A percentile compares a stretch with the other conserved stretches of the same genome.
Conservation (phyloP, 1,140 invertebrate species). For the Trialeurodes vaporariorum region DNA sequence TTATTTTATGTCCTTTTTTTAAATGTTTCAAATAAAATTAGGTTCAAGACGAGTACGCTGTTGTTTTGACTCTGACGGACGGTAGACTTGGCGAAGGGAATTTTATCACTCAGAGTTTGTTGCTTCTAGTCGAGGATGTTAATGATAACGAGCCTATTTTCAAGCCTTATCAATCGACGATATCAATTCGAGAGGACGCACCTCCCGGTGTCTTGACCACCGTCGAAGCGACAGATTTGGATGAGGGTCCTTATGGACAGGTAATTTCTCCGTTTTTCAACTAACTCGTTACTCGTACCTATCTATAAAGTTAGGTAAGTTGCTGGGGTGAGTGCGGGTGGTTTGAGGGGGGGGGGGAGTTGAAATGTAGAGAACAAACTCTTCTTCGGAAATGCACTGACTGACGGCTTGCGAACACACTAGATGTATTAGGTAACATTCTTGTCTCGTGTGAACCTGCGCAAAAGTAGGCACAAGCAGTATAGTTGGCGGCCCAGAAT, state of each 20-base stretch:
- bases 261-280: too few relatives aligned
- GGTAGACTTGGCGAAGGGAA: conserved; percentile 74
- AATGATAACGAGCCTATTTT: conserved; percentile 86
- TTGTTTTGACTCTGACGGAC: conserved; percentile 81
- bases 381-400: too few relatives aligned
- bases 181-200: conserved; percentile 67
- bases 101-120: conserved; percentile 78
- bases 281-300: too few relatives aligned
- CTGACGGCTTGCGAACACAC: too few relatives aligned
- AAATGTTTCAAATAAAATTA: conserved; percentile 28
- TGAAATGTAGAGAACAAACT: too few relatives aligned
- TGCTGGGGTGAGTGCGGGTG: too few relatives aligned
- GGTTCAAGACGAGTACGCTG: conserved; percentile 72
- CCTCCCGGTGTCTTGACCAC: conserved; percentile 58
- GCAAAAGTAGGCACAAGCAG: too few relatives aligned
- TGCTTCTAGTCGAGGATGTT: conserved; percentile 79
- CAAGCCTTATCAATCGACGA: conserved; percentile 66
- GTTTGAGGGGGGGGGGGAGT: too few relatives aligned
- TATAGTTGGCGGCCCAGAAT: too few relatives aligned
- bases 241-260: conserved; percentile 85
- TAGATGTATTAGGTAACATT: too few relatives aligned
- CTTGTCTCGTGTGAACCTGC: too few relatives aligned
- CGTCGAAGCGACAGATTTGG: conserved; percentile 74
- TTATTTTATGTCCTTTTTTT: not conserved
- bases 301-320: too few relatives aligned